Evolutionary conservation across 2,113 vertebrate species (phyloP), one percentile per base, ranked within the genome.

Genomic region (Clupea harengus): DNA sequence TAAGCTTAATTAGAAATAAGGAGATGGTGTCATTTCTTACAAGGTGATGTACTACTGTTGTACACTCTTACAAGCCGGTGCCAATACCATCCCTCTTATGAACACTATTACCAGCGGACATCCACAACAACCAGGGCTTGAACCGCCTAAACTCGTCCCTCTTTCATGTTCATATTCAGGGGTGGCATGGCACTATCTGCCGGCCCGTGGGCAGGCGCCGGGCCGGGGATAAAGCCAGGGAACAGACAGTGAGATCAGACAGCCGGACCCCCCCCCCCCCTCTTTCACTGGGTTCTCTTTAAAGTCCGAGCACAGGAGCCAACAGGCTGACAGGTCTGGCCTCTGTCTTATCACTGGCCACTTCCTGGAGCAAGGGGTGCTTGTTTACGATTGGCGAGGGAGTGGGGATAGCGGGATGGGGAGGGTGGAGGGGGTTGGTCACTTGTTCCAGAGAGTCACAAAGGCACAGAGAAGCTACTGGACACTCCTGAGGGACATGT

Each of bases 181-280:
- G 64, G 13, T 57, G 83, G 75, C 72, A 78, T n/a, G 45, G 5
- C 0, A 15, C 60, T 82, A 83, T 85, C 81, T 46, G 6, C 45
- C 20, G 28, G 28, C 18, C 46, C 18, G n/a, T 60, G 28, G 45
- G 81, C n/a, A 39, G 81, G 57, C 32, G 83, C 81, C 81, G 9
- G 39, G 82, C 18, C 8, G 11, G 57, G 84, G 28, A 83, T 72
- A 86, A 81, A 84, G 82, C 6, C 81, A 1, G 45, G 54, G 52
- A 13, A 39, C 80, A 57, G 20, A 83, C 64, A 32, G 60, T 78
- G 82, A 88, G 60, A 85, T 44, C n/a, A 67, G 83, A 54, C 82
- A 83, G 67, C 81, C 22, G 82, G 9, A 20, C 75, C 6, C 13
- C 20, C 83, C 82, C 45, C 49, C 32, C 67, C 15, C 49, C 32